A percentile compares a stretch with the other conserved stretches of the same genome.
These are phyloP conservation scores for Himalopsyche tibetana DNA, from an alignment of 2,888 invertebrate genomes.

Conservation along the genomic window DNA sequence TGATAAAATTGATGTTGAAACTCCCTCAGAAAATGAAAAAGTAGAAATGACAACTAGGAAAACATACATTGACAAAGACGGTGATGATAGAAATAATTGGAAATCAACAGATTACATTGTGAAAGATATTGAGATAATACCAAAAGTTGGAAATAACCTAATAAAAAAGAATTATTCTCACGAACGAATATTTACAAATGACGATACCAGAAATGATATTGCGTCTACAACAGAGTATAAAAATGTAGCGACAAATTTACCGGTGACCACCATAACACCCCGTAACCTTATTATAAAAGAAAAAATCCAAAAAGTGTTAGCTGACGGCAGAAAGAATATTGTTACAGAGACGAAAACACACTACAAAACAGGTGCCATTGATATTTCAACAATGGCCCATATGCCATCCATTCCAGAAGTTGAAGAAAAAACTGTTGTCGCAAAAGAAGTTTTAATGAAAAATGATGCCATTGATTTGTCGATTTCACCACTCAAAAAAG, in stretches of 20 bases:
- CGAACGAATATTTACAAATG: slow-evolving; percentile 53
- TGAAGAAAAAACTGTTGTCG: background rate
- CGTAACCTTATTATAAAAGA: background rate
- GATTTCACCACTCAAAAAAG: background rate
- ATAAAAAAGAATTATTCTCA: slow-evolving; percentile 56
- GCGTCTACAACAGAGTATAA: slow-evolving; percentile 16
- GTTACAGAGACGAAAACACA: background rate
- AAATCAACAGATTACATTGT: slow-evolving; percentile 62
- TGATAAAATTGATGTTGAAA: slow-evolving; percentile 68
- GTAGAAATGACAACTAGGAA: slow-evolving; percentile 73
- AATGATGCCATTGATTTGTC: slow-evolving; percentile 1
- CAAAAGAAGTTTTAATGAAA: background rate
- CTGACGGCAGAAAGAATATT: slow-evolving; percentile 37
- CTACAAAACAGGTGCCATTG: background rate
- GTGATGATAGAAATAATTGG: slow-evolving; percentile 66
- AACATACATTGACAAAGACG: slow-evolving; percentile 74
- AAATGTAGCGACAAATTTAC: background rate
- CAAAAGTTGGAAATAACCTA: slow-evolving; percentile 62
- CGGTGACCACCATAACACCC: background rate
- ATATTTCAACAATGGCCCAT: background rate
- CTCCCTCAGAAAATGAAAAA: slow-evolving; percentile 64
- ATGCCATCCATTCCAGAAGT: background rate
- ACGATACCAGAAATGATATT: slow-evolving; percentile 1
- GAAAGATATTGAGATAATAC: slow-evolving; percentile 64
- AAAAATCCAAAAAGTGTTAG: slow-evolving; percentile 33